phyloP scores from a whole-genome alignment of 2,797 vertebrate genomes.

The Cynopterus sphinx region DNA sequence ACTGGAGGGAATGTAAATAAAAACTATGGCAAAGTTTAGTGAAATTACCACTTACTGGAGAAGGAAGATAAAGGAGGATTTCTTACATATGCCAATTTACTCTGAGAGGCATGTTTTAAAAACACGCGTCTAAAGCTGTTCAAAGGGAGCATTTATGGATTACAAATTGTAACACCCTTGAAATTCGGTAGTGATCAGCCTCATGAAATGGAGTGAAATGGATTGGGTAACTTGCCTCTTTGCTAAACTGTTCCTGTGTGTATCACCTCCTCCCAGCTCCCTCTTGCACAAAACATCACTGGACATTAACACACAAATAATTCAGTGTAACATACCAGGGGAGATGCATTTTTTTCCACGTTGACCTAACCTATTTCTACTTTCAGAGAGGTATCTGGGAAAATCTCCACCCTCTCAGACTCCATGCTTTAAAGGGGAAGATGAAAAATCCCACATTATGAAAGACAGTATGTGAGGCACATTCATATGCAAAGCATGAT shows the following conservation, averaged over 20 bases:
- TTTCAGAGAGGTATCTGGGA: not conserved
- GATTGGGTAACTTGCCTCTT: not conserved
- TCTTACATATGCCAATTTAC: not conserved
- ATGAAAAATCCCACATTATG: not conserved
- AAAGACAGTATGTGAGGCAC: not conserved
- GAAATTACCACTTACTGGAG: not conserved
- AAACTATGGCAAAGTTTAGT: not conserved
- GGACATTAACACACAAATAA: not conserved
- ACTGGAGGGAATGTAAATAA: not conserved
- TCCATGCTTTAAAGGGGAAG: not conserved
- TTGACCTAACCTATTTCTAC: not conserved
- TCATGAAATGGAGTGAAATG: not conserved
- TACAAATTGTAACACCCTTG: not conserved
- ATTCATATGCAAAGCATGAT: constrained; percentile 1
- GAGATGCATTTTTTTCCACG: not conserved
- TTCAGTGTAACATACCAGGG: not conserved
- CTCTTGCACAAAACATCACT: not conserved
- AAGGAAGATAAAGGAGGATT: not conserved
- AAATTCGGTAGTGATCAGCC: not conserved
- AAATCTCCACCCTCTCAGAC: not conserved
- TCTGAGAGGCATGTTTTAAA: not conserved
- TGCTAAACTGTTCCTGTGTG: not conserved
- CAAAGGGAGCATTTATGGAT: not conserved
- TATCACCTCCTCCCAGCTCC: not conserved
- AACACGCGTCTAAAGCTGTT: not conserved